Conservation (phyloP, 2,797 vertebrate genomes). For the Enteromius radiatus region DNA sequence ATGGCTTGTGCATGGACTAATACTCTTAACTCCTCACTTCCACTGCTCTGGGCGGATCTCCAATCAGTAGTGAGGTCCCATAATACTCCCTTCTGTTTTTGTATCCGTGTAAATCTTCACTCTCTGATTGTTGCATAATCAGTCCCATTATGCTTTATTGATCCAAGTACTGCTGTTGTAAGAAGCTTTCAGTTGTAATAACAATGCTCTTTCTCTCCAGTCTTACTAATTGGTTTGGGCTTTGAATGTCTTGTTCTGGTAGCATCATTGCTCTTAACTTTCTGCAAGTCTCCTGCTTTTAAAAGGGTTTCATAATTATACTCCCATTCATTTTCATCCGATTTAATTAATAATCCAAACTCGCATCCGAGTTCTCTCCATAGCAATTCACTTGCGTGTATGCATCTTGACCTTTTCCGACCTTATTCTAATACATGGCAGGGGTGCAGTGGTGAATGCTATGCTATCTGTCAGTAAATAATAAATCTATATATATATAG, state of each 20-base stretch:
- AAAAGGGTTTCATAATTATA: slow-evolving; percentile 10
- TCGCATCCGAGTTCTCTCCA: neutral
- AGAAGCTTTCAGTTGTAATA: slow-evolving; percentile 10
- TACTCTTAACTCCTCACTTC: slow-evolving; percentile 20
- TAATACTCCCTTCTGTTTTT: neutral
- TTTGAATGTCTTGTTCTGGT: slow-evolving; percentile 29
- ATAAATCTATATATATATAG: too few relatives aligned
- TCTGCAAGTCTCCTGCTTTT: neutral
- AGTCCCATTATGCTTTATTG: neutral
- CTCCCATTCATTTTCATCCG: slow-evolving; percentile 11
- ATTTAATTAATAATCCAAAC: slow-evolving; percentile 5
- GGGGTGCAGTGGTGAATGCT: too few relatives aligned
- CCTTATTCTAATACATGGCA: neutral
- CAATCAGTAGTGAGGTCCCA: neutral
- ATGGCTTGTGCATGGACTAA: slow-evolving; percentile 49
- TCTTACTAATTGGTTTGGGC: slow-evolving; percentile 26
- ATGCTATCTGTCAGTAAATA: neutral
- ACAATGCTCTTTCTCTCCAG: slow-evolving; percentile 19
- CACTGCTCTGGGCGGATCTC: neutral
- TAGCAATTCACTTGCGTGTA: neutral
- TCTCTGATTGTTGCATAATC: neutral
- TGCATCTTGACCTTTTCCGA: neutral
- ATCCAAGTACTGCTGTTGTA: neutral
- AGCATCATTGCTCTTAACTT: neutral
- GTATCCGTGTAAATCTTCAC: neutral